Evolutionary conservation across 2,797 vertebrate species (phyloP).

Genomic region (Merluccius polli): DNA sequence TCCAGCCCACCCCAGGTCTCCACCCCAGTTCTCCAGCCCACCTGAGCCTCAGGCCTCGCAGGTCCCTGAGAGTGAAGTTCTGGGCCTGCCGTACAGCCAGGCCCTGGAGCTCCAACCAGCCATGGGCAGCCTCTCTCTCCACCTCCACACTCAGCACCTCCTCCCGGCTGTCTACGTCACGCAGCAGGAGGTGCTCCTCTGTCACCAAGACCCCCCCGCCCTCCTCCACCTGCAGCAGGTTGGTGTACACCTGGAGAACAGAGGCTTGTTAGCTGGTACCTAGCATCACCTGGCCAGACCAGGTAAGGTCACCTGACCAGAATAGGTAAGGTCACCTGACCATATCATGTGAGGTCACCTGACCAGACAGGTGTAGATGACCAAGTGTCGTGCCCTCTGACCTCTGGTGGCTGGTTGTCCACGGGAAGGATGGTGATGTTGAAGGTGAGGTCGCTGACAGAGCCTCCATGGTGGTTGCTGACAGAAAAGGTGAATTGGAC

Average conservation of each 20-base stretch:
- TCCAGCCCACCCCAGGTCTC: background rate
- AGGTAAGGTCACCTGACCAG: background rate
- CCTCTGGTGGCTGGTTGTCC: constrained; percentile 74
- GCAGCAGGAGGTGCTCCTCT: constrained; percentile 66
- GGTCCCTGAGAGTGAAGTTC: constrained; percentile 62
- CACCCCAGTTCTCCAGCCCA: constrained; percentile 27
- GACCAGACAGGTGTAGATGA: background rate
- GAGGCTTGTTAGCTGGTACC: background rate
- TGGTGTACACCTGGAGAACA: constrained; percentile 66
- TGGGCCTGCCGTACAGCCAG: constrained; percentile 47
- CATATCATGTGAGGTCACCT: background rate
- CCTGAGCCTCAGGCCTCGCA: constrained; percentile 63
- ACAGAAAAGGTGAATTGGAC: constrained; percentile 80
- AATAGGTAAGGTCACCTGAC: background rate
- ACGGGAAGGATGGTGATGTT: constrained; percentile 75
- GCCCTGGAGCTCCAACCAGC: constrained; percentile 60
- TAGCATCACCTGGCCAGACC: background rate
- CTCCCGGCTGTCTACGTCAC: constrained; percentile 62
- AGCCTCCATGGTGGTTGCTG: constrained; percentile 70
- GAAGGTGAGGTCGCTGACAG: constrained; percentile 66
- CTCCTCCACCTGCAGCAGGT: constrained; percentile 72
- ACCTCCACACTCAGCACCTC: constrained; percentile 60
- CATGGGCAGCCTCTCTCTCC: constrained; percentile 47
- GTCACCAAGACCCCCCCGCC: constrained; percentile 62
- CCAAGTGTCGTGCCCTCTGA: constrained; percentile 38